Evolutionary conservation across 2,888 invertebrate genomes (phyloP), one percentile per base, ranked within the genome.

Genomic region (Empis stercorea): DNA sequence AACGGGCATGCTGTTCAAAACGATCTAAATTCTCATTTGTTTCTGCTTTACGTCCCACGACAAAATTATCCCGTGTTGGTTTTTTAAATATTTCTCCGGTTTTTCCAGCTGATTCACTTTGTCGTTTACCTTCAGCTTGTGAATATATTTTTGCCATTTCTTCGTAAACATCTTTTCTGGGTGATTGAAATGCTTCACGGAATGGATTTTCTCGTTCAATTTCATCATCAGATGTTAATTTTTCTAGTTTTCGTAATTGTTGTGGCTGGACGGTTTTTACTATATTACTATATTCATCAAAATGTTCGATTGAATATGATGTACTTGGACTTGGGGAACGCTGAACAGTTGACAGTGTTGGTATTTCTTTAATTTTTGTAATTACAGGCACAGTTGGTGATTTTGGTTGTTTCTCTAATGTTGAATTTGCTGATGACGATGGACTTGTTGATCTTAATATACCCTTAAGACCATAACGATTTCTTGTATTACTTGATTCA

Each of bases 121-220:
- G 14, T 23, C 36, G 23, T 23, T 23, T 32, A 5, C 55, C 51
- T 2, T 63, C 65, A 2, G 61, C 61, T 47, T 57, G 58, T 9
- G 58, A 63, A 30, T 65, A 60, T 1, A 62, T 57, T 49, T 60
- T 65, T 15, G 66, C 66, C 45, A 68, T 56, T 49, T 62, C 58
- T 10, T 68, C 68, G 46, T 68, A 69, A 42, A 63, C 61, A 47
- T 67, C 66, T 7, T 52, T 57, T 23, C 52, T 53, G 13, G 20
- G 17, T 27, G 13, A 10, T 37, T 63, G 54, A 49, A 61, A 63
- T 45, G 64, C 63, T 47, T 62, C 59, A 0, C 68, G 63, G 54
- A 70, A 70, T 20, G 70, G 70, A 59, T 70, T 70, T 39, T 70
- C 70, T 2, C 63, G 60, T 47, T 68, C 68, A 46, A 67, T 62